Evolutionary conservation across 2,797 vertebrate species (phyloP), one percentile per base, ranked within the genome.

Genomic region (Onychomys arenicola): DNA sequence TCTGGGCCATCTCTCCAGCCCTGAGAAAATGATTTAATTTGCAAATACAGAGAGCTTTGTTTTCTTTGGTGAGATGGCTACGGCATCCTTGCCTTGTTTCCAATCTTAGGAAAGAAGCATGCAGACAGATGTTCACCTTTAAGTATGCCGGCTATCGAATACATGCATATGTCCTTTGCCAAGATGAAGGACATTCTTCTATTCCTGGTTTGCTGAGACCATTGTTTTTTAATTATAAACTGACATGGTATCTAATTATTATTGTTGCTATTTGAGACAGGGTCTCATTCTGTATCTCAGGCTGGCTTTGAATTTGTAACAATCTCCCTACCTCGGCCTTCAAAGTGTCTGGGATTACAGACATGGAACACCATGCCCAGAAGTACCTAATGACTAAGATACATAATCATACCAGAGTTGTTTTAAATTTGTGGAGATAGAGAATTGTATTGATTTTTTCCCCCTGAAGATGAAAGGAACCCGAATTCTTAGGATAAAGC

Each of bases 21-120:
- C n/a, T n/a, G 37, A 94, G 81, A 80, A 89, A 84, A 65, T 91
- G 14, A 92, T 89, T 93, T 89, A 25, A 94, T 73, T 89, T 92
- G 80, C 29, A 86, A 92, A 82, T 63, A 52, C 0, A 76, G 11
- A 90, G 27, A 77, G 13, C 49, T 32, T 89, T 57, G 73, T 93
- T 32, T 89, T 57, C 73, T 93, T 84, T 11, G 77, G 75, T 25
- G 90, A 75, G 84, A 2, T 90, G 61, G 34, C 11, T 93, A 76
- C 94, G 76, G 55, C 67, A 80, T 76, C 32, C 11, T 90, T 85
- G 55, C 34, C 40, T 91, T 85, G 40, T 76, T 75, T 17, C 19
- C 14, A 86, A 69, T 80, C 23, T 85, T 59, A 89, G 32, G 37
- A 90, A 71, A 25, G 89, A 82, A 81, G 43, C 2, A 92, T 34